Base-by-base conservation (phyloP, 2,797 vertebrate species). In the Pygocentrus nattereri region DNA sequence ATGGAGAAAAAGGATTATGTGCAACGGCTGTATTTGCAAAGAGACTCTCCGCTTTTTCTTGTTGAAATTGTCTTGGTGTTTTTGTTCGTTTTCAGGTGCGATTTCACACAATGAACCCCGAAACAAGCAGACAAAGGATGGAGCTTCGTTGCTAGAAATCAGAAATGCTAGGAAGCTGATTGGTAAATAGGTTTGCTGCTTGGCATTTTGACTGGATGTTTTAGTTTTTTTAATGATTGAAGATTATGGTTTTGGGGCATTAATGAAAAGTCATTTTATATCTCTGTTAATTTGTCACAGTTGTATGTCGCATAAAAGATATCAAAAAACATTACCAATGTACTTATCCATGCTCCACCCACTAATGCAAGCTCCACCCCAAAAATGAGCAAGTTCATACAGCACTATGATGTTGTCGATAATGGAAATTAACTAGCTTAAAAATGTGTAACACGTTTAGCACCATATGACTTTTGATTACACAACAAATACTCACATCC, bases 1-100 rank as follows among this genome's bases (percentile, higher is more conserved):
- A 80, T 68, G 78, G 82, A 90, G 82, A 85, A 87, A 91, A 87
- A 85, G 89, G 93, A 93, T 91, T 92, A 86, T 54, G 74, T 80
- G 79, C 58, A 85, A 72, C 88, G 81, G 85, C 83, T 80, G 79
- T 79, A 80, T 89, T 88, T 73, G 80, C 88, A 79, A 81, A 87
- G 75, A 87, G 83, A 72, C 80, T 87, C 77, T 82, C 49, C 78
- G 73, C 59, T 80, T 82, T 75, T 31, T 50, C 77, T 82, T 91
- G 84, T 91, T 85, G 54, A 77, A 90, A 92, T 88, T 88, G 84
- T 91, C 88, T 83, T 90, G 87, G 71, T 49, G 23, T 88, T 90
- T 88, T 91, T 84, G 82, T 89, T 87, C 75, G 74, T 88, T 90
- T 86, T 65, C 68, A 86, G 82, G 89, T 50, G 80, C 49, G 79